Conservation (phyloP, 2,113 vertebrate species). For the Coreoperca whiteheadi region DNA sequence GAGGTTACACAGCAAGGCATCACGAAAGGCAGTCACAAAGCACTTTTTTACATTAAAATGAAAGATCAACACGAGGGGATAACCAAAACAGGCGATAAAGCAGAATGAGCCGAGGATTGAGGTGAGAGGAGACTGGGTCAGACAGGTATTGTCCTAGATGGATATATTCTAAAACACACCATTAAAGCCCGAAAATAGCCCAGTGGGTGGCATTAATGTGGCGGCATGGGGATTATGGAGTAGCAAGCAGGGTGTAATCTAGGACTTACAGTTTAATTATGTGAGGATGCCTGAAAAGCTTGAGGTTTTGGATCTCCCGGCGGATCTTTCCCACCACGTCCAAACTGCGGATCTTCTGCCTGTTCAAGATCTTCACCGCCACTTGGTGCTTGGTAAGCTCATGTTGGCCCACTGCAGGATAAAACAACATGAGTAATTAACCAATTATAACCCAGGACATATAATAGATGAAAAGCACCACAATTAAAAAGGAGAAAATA, state of each 20-base stretch:
- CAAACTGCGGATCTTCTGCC: slow-evolving; percentile 98
- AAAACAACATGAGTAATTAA: slow-evolving; percentile 15
- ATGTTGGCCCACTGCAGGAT: slow-evolving; percentile 92
- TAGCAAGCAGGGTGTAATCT: slow-evolving; percentile 59
- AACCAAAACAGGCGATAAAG: slow-evolving; percentile 35
- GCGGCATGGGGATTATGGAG: slow-evolving; percentile 48
- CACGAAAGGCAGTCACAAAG: not conserved
- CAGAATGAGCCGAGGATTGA: slow-evolving; percentile 8
- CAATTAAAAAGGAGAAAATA: not conserved
- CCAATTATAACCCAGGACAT: not conserved
- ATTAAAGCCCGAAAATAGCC: slow-evolving; percentile 68
- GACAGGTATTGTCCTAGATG: slow-evolving; percentile 57
- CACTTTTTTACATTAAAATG: slow-evolving; percentile 15
- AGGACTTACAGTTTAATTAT: slow-evolving; percentile 98
- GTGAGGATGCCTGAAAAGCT: slow-evolving; percentile 98
- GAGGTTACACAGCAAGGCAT: not conserved
- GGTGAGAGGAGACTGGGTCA: slow-evolving; percentile 46
- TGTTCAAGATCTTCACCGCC: slow-evolving; percentile 97
- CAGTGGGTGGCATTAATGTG: slow-evolving; percentile 71
- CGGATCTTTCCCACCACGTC: slow-evolving; percentile 99
- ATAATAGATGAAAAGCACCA: not conserved
- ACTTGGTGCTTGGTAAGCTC: slow-evolving; percentile 98
- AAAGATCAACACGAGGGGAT: slow-evolving; percentile 22
- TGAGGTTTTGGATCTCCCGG: slow-evolving; percentile 98
- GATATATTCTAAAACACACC: slow-evolving; percentile 60